Percentiles rank a stretch among this genome's conserved stretches.
phyloP scores from a whole-genome alignment of 2,888 invertebrate species.

The Polydrusus pterygomalis region DNA sequence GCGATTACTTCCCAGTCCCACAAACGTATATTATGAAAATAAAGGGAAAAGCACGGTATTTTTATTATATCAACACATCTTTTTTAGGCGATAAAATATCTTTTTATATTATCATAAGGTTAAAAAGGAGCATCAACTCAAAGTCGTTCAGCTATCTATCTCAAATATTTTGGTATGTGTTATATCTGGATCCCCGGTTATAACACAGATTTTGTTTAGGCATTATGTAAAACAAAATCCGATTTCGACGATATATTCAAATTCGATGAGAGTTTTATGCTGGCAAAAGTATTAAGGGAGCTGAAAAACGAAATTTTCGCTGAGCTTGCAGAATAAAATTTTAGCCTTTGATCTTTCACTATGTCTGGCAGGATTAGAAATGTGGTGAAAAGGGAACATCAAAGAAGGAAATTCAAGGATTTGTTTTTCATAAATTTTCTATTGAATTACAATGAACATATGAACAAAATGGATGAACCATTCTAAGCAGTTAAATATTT shows the following conservation, averaged over 20 bases:
- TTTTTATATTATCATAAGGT: conserved; percentile 13
- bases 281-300: conserved; percentile 24
- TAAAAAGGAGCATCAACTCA: conserved; percentile 3
- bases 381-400: background rate
- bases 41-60: background rate
- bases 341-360: conserved; percentile 20
- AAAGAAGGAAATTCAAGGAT: conserved; percentile 1
- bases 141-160: background rate
- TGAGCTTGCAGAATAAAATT: conserved; percentile 22
- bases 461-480: background rate
- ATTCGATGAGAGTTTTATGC: conserved; percentile 42
- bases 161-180: conserved; percentile 19
- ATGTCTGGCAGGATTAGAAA: conserved; percentile 15
- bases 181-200: conserved; percentile 19
- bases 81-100: background rate
- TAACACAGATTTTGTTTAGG: conserved; percentile 25
- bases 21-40: background rate
- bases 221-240: conserved; percentile 41
- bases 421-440: conserved; percentile 21
- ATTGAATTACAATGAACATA: conserved; percentile 9
- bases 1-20: too few species aligned
- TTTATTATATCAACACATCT: conserved; percentile 6
- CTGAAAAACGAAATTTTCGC: conserved; percentile 29
- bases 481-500: too few species aligned
- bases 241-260: conserved; percentile 41